Conservation (phyloP, 2,797 vertebrate species). For the Pangasius sanitwongsei region DNA sequence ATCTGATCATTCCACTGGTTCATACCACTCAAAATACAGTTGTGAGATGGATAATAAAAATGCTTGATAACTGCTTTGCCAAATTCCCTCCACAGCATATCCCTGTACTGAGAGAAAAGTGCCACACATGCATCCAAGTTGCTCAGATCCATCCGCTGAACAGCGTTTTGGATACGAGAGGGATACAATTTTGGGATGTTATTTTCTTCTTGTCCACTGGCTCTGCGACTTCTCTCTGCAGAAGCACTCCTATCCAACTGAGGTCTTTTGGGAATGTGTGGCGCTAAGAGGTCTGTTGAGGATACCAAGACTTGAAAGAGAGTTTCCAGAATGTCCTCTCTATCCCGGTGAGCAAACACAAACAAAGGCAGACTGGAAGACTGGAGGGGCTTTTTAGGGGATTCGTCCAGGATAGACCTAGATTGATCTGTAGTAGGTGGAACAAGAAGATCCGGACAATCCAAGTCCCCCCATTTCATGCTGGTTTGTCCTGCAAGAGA, state of each 20-base stretch:
- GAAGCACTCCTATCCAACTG: conserved; percentile 19
- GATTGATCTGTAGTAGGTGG: neutral
- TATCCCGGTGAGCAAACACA: conserved; percentile 53
- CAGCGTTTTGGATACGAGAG: conserved; percentile 39
- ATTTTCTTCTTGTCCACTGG: neutral
- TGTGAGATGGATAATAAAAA: conserved; percentile 58
- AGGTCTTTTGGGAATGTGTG: conserved; percentile 54
- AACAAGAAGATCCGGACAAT: neutral
- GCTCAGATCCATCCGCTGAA: conserved; percentile 64
- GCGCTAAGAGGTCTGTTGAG: conserved; percentile 65
- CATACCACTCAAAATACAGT: conserved; percentile 57
- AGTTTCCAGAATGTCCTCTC: conserved; percentile 58
- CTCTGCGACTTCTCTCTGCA: neutral
- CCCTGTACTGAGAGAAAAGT: conserved; percentile 66
- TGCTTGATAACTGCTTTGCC: conserved; percentile 57
- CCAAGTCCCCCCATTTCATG: conserved; percentile 1
- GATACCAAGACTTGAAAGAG: conserved; percentile 66
- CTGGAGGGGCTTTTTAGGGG: neutral
- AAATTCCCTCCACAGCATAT: conserved; percentile 66
- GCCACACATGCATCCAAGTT: conserved; percentile 58
- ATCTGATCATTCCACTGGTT: conserved; percentile 65
- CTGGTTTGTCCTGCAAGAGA: conserved; percentile 25
- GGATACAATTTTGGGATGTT: no score
- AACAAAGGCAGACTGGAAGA: conserved; percentile 49
- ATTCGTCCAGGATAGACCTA: neutral